Evolutionary conservation across 2,113 vertebrate species (phyloP).

Genomic region (Lichenostomus cassidix): DNA sequence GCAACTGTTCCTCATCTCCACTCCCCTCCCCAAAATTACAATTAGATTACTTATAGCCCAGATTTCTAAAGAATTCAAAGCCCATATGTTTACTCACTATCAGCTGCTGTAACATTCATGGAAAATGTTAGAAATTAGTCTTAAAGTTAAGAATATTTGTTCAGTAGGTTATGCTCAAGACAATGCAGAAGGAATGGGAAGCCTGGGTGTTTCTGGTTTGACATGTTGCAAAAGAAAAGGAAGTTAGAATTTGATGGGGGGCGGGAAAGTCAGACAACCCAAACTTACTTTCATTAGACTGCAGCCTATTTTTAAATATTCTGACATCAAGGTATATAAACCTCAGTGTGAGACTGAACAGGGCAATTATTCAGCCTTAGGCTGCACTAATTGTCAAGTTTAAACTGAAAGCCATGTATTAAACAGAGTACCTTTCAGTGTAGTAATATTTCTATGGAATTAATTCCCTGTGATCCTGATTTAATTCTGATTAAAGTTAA

Average conservation of each 20-base stretch:
- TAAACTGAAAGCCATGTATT: not conserved
- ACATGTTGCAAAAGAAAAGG: not conserved
- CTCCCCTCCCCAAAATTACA: not conserved
- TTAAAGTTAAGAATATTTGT: not conserved
- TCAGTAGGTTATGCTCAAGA: not conserved
- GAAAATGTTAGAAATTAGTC: not conserved
- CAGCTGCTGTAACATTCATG: not conserved
- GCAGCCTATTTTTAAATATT: not conserved
- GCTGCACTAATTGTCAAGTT: not conserved
- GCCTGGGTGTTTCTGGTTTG: not conserved
- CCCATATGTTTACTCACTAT: not conserved
- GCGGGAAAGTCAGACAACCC: not conserved
- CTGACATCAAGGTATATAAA: not conserved
- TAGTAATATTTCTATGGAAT: not conserved
- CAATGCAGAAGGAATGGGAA: not conserved
- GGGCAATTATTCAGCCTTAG: not conserved
- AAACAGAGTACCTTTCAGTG: not conserved
- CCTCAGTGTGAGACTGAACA: not conserved
- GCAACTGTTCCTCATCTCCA: not conserved
- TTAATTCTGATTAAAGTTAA: not conserved
- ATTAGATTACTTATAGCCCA: not conserved
- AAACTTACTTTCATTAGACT: not conserved
- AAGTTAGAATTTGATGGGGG: not conserved
- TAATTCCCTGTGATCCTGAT: not conserved
- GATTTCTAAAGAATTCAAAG: not conserved